Conservation (phyloP, 2,797 vertebrate genomes). For the Lepilemur septentrionalis region DNA sequence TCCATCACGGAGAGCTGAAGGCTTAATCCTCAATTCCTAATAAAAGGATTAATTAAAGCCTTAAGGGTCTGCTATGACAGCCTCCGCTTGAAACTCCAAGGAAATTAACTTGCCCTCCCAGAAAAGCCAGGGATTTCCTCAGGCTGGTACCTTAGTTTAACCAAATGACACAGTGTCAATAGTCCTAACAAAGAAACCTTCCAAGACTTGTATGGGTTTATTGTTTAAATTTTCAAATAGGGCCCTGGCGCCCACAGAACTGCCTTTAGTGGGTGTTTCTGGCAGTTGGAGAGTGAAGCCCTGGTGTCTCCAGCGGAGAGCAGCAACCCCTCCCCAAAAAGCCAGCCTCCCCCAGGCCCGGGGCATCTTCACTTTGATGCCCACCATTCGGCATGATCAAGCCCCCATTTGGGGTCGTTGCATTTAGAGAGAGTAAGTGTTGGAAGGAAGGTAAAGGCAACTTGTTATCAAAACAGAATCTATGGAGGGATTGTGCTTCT, state of each 20-base stretch:
- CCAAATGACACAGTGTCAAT: slow-evolving; percentile 25
- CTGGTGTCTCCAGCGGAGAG: background rate
- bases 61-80: background rate
- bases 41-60: slow-evolving; percentile 13
- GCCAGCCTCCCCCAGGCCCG: background rate
- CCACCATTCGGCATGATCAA: slow-evolving; percentile 49
- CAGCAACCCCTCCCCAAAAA: background rate
- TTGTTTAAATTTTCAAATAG: slow-evolving; percentile 46
- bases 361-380: background rate
- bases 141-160: background rate
- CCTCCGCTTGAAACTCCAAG: slow-evolving; percentile 27
- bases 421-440: slow-evolving; percentile 32
- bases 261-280: slow-evolving; percentile 37
- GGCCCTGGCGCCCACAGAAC: slow-evolving; percentile 49
- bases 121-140: background rate
- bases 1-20: background rate
- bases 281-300: slow-evolving; percentile 6
- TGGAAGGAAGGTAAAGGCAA: slow-evolving; percentile 40
- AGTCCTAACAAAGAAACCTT: slow-evolving; percentile 66
- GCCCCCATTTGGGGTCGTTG: slow-evolving; percentile 13
- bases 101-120: slow-evolving; percentile 65
- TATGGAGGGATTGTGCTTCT: background rate
- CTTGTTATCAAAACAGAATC: background rate
- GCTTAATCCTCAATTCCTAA: background rate
- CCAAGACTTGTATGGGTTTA: slow-evolving; percentile 11